These are phyloP conservation scores for Tribolium freemani DNA, from an alignment of 2,888 invertebrate genomes.

Conservation along the genomic window DNA sequence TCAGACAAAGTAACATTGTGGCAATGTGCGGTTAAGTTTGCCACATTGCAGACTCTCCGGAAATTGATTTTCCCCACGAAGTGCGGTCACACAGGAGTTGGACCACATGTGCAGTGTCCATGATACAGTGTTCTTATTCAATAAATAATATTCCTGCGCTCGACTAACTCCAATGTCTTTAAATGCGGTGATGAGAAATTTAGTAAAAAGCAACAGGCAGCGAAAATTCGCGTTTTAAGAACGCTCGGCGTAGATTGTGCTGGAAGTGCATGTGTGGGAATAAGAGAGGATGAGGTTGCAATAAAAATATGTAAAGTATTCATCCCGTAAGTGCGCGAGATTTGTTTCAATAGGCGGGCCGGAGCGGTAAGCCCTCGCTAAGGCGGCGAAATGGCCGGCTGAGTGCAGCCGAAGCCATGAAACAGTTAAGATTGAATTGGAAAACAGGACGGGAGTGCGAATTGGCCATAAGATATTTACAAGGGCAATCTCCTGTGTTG, in stretches of 20 bases:
- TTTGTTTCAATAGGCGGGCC: constrained; percentile 32
- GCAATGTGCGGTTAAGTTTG: constrained; percentile 53
- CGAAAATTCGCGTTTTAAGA: no score
- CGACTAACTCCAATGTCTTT: constrained; percentile 40
- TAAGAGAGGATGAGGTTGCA: neutral
- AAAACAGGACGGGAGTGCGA: constrained; percentile 60
- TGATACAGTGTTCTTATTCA: constrained; percentile 56
- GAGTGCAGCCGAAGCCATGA: constrained; percentile 49
- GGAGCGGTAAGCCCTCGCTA: constrained; percentile 21
- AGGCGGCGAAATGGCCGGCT: constrained; percentile 32
- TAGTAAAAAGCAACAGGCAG: neutral
- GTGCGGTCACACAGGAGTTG: constrained; percentile 57
- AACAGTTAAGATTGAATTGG: constrained; percentile 63
- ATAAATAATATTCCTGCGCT: constrained; percentile 53
- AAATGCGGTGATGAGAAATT: constrained; percentile 13
- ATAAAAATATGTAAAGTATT: constrained; percentile 37
- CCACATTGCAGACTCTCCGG: constrained; percentile 59
- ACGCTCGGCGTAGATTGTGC: no score
- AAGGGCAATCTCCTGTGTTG: constrained; percentile 58
- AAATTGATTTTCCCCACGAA: constrained; percentile 63
- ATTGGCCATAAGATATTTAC: constrained; percentile 66
- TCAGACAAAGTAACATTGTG: constrained; percentile 42
- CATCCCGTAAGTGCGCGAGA: constrained; percentile 36
- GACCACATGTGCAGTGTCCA: constrained; percentile 58
- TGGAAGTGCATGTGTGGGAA: neutral